Evolutionary conservation across 2,888 invertebrate genomes (phyloP), one percentile per base, ranked within the genome.

Genomic region (Tetropium fuscum): DNA sequence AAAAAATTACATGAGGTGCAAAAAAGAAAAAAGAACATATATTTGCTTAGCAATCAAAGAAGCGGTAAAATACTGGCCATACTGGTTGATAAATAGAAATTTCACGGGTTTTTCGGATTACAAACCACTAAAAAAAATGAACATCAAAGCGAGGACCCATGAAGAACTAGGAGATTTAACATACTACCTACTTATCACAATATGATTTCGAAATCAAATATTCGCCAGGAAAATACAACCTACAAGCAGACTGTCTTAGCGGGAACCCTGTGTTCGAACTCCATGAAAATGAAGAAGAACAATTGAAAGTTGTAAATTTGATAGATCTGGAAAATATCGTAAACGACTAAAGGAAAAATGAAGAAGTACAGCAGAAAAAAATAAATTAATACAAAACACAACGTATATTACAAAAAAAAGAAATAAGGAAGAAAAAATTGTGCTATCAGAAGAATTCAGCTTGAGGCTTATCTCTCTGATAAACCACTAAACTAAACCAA

Each of bases 131-230:
- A 44, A 59, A 63, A 57, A 41, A 18, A 36, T 64, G 45, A 68
- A 64, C 8, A 36, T 69, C 41, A 66, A 64, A 47, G 6, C 51
- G 10, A 65, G 66, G 54, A 61, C 66, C 1, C 68, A 70, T 47
- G 60, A 64, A 60, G 63, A 69, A 45, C 30, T 69, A 13, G 66
- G 68, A 6, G 60, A 69, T 16, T 40, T 66, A 8, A 56, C 55
- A 25, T 53, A 66, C 44, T 66, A 66, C 41, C 19, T 69, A 25
- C 41, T 25, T 69, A 25, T 67, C 65, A 25, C 65, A 67, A 59
- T 69, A 58, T 41, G 34, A 68, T 34, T 64, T 66, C 38, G 27
- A 66, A 58, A 48, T 70, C 30, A 66, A 34, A 64, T 68, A 69
- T 45, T 2, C 6, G 25, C 62, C 61, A 13, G 68, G 63, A 15